phyloP scores from a whole-genome alignment of 2,888 invertebrate genomes.

The Biston betularia region DNA sequence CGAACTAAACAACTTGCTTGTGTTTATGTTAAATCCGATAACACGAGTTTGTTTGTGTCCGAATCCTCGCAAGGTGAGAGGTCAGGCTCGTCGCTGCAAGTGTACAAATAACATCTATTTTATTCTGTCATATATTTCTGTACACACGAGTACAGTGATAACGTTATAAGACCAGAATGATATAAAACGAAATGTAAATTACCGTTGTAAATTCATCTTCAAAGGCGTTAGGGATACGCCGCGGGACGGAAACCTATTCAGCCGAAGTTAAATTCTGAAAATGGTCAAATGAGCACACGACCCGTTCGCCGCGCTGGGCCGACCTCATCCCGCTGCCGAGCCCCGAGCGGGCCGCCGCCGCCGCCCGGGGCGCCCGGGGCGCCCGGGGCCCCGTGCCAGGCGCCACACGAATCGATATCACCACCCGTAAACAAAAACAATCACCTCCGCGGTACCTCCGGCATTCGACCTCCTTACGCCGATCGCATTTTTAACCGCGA shows the following conservation, averaged over 20 bases:
- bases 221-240: not conserved
- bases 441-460: slow-evolving; percentile 15
- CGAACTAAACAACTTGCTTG: slow-evolving; percentile 1
- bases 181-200: too few relatives aligned
- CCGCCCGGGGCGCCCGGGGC: slow-evolving; percentile 4
- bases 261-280: slow-evolving; percentile 2
- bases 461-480: slow-evolving; percentile 63
- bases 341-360: slow-evolving; percentile 10
- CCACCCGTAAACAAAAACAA: slow-evolving; percentile 72
- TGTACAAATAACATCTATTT: too few relatives aligned
- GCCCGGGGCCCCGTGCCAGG: slow-evolving; percentile 56
- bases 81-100: slow-evolving; percentile 2
- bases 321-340: slow-evolving; percentile 13
- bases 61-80: not conserved
- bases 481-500: slow-evolving; percentile 48
- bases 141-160: too few relatives aligned
- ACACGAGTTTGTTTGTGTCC: not conserved
- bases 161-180: too few relatives aligned
- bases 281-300: not conserved
- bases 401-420: slow-evolving; percentile 58
- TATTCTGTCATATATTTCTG: too few relatives aligned
- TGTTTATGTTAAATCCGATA: not conserved
- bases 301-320: not conserved
- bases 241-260: slow-evolving; percentile 2
- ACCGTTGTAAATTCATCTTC: not conserved